Conservation (phyloP, 2,888 invertebrate genomes). For the Rhogogaster chlorosoma region DNA sequence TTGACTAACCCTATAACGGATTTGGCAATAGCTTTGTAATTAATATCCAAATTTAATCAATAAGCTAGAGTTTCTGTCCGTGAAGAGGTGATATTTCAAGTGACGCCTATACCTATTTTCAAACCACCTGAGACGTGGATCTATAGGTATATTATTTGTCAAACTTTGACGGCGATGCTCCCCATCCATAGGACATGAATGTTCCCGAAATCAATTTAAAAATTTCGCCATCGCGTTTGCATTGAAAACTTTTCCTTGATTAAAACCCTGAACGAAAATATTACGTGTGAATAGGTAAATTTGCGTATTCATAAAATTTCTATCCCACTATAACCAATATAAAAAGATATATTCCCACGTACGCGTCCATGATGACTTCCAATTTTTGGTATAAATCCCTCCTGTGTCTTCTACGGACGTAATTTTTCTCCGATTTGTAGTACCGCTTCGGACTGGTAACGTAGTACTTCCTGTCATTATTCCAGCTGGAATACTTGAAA, state of each 20-base stretch:
- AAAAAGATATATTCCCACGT: slow-evolving; percentile 71
- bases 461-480: slow-evolving; percentile 40
- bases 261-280: slow-evolving; percentile 4
- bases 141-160: slow-evolving; percentile 13
- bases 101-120: not conserved
- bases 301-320: not conserved
- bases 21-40: not conserved
- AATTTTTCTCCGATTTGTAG: slow-evolving; percentile 70
- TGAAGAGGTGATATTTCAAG: slow-evolving; percentile 15
- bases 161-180: slow-evolving; percentile 10
- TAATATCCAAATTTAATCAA: slow-evolving; percentile 8
- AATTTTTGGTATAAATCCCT: slow-evolving; percentile 85
- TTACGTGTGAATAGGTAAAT: not conserved
- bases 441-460: slow-evolving; percentile 63
- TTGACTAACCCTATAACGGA: not conserved
- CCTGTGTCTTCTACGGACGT: slow-evolving; percentile 82
- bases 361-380: slow-evolving; percentile 86
- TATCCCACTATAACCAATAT: not conserved
- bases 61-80: not conserved
- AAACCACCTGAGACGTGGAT: slow-evolving; percentile 27
- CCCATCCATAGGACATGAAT: slow-evolving; percentile 1
- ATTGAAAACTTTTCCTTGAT: slow-evolving; percentile 24
- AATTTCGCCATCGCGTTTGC: not conserved
- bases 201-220: slow-evolving; percentile 25
- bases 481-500: slow-evolving; percentile 32